Conservation (phyloP, 2,113 vertebrate species). For the Nyctibius bracteatus region DNA sequence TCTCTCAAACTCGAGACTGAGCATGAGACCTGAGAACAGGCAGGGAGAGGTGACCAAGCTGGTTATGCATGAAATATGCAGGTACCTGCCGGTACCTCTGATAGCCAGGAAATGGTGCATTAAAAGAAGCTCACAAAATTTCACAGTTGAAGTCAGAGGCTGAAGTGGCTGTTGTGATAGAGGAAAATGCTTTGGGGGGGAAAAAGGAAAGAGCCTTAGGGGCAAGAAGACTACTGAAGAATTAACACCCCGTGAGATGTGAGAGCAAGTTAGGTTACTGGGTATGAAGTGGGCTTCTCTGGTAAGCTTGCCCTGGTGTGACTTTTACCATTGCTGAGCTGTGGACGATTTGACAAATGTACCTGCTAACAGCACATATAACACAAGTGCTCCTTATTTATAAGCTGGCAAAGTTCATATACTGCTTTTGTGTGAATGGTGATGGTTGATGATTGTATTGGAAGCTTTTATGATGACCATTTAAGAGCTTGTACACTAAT, state of each 20-base stretch:
- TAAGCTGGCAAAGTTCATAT: neutral
- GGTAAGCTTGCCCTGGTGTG: neutral
- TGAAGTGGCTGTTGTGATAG: neutral
- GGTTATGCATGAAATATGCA: neutral
- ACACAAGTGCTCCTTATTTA: neutral
- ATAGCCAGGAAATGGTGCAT: neutral
- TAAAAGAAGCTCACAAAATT: neutral
- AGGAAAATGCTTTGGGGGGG: neutral
- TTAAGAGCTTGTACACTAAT: neutral
- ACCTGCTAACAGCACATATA: neutral
- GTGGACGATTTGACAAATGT: neutral
- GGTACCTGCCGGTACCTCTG: neutral
- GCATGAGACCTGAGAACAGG: fast-evolving
- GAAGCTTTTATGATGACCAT: neutral
- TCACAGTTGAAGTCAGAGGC: neutral
- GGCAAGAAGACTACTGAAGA: neutral
- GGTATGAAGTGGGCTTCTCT: neutral
- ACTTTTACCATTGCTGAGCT: neutral
- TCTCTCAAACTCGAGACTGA: neutral
- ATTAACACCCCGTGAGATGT: neutral
- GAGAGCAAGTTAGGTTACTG: neutral
- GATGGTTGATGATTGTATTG: neutral
- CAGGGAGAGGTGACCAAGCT: neutral
- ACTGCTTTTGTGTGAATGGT: neutral
- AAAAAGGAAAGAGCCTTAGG: fast-evolving